phyloP scores from a whole-genome alignment of 2,113 vertebrate genomes.

The Colius striatus region DNA sequence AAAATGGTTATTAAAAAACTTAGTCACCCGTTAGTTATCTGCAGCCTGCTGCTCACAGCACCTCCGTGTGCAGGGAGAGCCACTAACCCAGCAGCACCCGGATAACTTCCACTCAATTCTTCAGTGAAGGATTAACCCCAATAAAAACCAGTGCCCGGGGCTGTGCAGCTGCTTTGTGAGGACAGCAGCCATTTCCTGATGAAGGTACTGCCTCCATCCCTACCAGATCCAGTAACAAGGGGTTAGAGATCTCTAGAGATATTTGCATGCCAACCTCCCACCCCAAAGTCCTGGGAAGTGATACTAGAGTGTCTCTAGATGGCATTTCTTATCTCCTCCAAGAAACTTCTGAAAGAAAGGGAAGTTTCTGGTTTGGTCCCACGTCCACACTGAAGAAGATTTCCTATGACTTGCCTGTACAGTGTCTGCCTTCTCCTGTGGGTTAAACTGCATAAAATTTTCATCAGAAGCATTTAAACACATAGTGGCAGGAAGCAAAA shows the following conservation, averaged over 20 bases:
- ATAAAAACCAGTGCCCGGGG: accelerated
- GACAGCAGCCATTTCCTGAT: neutral
- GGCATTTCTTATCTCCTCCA: neutral
- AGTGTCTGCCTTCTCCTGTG: neutral
- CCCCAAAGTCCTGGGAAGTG: neutral
- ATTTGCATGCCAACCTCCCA: neutral
- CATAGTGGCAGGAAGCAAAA: neutral
- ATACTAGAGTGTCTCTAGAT: neutral
- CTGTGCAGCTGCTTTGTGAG: neutral
- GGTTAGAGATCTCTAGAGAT: neutral
- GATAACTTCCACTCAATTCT: neutral
- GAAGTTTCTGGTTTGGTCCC: neutral
- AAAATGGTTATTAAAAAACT: neutral
- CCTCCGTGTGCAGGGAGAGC: neutral
- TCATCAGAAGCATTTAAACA: neutral
- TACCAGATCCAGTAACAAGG: neutral
- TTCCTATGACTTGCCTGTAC: accelerated
- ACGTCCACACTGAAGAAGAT: neutral
- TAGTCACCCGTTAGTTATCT: neutral
- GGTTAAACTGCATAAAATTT: neutral
- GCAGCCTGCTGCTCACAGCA: neutral
- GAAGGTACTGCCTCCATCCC: neutral
- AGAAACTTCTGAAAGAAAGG: neutral
- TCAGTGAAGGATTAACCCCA: neutral
- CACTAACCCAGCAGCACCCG: neutral